Evolutionary conservation across 2,797 vertebrate species (phyloP).

Genomic region (Danio tinwini): DNA sequence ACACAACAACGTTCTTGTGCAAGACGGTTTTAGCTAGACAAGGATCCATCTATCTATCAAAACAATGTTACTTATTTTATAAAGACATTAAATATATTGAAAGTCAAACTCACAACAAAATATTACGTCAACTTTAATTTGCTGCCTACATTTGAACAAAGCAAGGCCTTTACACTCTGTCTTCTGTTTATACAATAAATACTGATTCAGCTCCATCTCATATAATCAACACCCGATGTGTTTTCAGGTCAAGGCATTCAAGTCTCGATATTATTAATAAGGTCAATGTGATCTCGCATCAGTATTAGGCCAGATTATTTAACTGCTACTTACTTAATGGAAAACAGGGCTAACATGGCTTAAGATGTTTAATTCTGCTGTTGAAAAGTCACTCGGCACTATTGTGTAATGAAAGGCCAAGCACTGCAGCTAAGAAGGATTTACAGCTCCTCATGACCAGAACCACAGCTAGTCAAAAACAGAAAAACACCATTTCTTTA

Average conservation of each 20-base stretch:
- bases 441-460: conserved; percentile 54
- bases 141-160: background rate
- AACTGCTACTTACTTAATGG: background rate
- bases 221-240: background rate
- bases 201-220: background rate
- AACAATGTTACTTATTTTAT: too few relatives aligned
- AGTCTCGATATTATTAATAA: background rate
- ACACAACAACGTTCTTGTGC: background rate
- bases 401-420: conserved; percentile 43
- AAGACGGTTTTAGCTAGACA: conserved; percentile 10
- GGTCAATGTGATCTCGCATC: background rate
- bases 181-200: conserved; percentile 40
- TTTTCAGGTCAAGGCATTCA: background rate
- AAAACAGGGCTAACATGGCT: conserved; percentile 14
- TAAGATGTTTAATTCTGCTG: conserved; percentile 28
- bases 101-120: too few relatives aligned
- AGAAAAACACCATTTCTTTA: conserved; percentile 10
- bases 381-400: conserved; percentile 35
- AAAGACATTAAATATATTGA: too few relatives aligned
- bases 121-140: background rate
- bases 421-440: conserved; percentile 47
- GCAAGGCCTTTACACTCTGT: background rate
- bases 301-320: conserved; percentile 2
- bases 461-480: conserved; percentile 43
- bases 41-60: background rate